Conservation (phyloP, 2,113 vertebrate species). For the Hippocampus guttulatus region DNA sequence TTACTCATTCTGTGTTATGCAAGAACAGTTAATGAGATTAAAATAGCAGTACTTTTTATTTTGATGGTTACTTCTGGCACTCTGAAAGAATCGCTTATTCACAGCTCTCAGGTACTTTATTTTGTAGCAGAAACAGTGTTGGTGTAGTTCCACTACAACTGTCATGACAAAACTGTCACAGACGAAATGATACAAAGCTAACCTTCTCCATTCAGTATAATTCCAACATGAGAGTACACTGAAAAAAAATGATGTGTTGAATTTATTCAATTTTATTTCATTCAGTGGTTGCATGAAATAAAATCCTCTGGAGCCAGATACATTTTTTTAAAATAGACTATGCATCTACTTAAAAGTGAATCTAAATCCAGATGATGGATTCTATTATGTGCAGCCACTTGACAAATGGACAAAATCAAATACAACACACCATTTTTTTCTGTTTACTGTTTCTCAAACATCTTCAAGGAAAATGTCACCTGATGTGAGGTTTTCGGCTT, state of each 20-base stretch:
- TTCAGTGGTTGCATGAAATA: too few relatives aligned
- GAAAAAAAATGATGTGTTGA: too few relatives aligned
- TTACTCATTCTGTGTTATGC: constrained; percentile 25
- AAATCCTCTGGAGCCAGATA: too few relatives aligned
- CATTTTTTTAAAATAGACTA: too few relatives aligned
- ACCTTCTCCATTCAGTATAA: not conserved
- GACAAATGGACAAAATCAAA: too few relatives aligned
- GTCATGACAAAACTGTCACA: not conserved
- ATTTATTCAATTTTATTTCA: too few relatives aligned
- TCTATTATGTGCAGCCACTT: too few relatives aligned
- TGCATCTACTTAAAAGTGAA: too few relatives aligned
- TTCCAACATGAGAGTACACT: not conserved
- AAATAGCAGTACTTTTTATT: constrained; percentile 33
- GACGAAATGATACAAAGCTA: not conserved
- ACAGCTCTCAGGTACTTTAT: not conserved
- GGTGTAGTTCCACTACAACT: not conserved
- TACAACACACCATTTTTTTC: too few relatives aligned
- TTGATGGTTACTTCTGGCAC: constrained; percentile 1
- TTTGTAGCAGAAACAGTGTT: constrained; percentile 24
- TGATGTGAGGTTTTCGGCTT: not conserved
- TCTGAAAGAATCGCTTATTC: constrained; percentile 18
- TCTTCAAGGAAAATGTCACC: not conserved
- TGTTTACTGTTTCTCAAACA: not conserved
- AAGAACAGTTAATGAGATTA: constrained; percentile 50
- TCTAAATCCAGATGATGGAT: too few relatives aligned